phyloP scores from a whole-genome alignment of 2,113 vertebrate species.

The Rallus limicola region DNA sequence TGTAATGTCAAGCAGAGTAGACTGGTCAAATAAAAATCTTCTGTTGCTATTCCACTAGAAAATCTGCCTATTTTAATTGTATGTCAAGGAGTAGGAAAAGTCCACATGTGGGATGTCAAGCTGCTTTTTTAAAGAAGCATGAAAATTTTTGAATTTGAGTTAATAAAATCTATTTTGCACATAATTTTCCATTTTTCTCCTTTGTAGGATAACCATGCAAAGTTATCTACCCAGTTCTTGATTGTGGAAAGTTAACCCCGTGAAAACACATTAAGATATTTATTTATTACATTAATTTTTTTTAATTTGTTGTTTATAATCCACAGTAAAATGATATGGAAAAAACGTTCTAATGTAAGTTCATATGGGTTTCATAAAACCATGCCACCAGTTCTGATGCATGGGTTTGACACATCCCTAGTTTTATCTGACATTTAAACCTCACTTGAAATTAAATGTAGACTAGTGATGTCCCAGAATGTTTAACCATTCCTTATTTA shows the following conservation, averaged over 20 bases:
- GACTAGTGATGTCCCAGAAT: background rate
- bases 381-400: background rate
- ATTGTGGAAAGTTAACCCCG: background rate
- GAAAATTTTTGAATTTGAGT: background rate
- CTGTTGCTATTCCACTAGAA: background rate
- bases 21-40: background rate
- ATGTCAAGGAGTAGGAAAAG: background rate
- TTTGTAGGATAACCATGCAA: slow-evolving; percentile 5
- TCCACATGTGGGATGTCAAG: background rate
- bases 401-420: background rate
- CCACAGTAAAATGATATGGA: background rate
- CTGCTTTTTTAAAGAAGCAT: background rate
- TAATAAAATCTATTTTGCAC: slow-evolving; percentile 1
- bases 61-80: background rate
- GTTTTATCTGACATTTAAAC: background rate
- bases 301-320: background rate
- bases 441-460: background rate
- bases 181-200: background rate
- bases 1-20: background rate
- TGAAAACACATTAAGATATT: background rate
- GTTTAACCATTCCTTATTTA: background rate
- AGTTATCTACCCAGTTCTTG: background rate
- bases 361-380: background rate
- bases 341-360: background rate
- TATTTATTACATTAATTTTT: background rate